These are phyloP conservation scores for Trididemnum miniatum DNA, from an alignment of 23 tunicate genomes.

Conservation along the genomic window DNA sequence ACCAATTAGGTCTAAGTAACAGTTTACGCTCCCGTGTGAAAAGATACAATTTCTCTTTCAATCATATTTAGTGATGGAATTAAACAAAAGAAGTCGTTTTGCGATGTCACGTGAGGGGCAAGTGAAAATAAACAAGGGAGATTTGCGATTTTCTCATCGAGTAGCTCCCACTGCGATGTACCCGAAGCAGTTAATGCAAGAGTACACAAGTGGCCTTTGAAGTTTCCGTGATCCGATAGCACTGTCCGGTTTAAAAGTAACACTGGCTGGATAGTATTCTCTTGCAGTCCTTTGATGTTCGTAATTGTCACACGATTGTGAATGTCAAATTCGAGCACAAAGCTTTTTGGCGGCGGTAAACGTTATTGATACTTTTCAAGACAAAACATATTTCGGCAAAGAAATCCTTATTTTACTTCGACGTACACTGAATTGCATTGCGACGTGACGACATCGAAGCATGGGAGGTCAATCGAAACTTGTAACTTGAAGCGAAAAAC, in stretches of 20 bases:
- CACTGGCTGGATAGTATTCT: neutral
- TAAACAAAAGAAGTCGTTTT: neutral
- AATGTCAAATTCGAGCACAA: too few species aligned
- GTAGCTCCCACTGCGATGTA: too few species aligned
- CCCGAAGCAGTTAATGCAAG: too few species aligned
- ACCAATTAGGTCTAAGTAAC: neutral
- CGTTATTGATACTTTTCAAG: too few species aligned
- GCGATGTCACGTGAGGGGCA: neutral
- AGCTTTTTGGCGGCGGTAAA: too few species aligned
- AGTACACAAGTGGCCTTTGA: too few species aligned
- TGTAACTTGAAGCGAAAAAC: neutral
- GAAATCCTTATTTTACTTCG: too few species aligned
- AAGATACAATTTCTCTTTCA: neutral
- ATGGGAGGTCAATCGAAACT: too few species aligned
- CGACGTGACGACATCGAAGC: too few species aligned
- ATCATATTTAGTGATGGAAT: neutral
- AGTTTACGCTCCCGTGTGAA: conserved; percentile 19
- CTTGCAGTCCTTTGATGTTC: neutral
- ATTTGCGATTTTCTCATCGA: neutral
- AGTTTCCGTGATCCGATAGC: neutral
- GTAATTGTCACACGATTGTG: neutral
- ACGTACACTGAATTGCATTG: too few species aligned
- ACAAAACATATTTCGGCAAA: too few species aligned
- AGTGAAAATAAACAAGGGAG: conserved; percentile 7
- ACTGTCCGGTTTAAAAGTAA: neutral